Evolutionary conservation across 2,888 invertebrate species (phyloP).

Genomic region (Argyresthia goedartella): DNA sequence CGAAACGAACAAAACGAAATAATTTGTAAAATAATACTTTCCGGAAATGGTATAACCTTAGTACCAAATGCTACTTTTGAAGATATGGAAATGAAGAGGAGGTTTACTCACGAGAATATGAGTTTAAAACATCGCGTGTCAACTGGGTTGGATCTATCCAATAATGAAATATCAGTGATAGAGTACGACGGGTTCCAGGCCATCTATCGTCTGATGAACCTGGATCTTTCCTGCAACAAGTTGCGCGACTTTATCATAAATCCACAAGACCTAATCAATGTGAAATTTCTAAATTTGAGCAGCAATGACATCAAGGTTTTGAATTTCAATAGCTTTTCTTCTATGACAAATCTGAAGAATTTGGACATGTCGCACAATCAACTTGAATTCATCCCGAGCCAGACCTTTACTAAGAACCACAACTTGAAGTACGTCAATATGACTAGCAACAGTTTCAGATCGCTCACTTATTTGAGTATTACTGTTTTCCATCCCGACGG

Average conservation of each 20-base stretch:
- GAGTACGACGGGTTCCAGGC: constrained; percentile 47
- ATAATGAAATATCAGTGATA: constrained; percentile 37
- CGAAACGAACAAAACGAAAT: constrained; percentile 19
- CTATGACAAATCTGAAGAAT: constrained; percentile 43
- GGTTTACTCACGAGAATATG: constrained; percentile 19
- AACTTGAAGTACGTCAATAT: constrained; percentile 43
- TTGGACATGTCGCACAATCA: constrained; percentile 50
- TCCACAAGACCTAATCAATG: constrained; percentile 28
- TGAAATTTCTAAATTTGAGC: constrained; percentile 47
- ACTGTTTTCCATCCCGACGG: constrained; percentile 40
- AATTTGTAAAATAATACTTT: constrained; percentile 42
- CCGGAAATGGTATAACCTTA: constrained; percentile 34
- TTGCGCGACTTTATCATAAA: constrained; percentile 36
- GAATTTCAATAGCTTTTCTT: constrained; percentile 35
- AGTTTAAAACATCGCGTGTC: not conserved
- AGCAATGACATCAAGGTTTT: constrained; percentile 33
- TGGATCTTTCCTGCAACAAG: constrained; percentile 46
- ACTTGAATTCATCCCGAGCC: constrained; percentile 36
- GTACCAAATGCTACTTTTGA: constrained; percentile 37
- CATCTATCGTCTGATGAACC: constrained; percentile 28
- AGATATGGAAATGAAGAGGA: constrained; percentile 16
- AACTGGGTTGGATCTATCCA: constrained; percentile 46
- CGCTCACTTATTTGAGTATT: constrained; percentile 32
- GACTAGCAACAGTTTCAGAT: constrained; percentile 35
- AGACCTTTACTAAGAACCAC: constrained; percentile 31